Conservation (phyloP, 2,797 vertebrate genomes). For the Mormyrus proboscirostris region DNA sequence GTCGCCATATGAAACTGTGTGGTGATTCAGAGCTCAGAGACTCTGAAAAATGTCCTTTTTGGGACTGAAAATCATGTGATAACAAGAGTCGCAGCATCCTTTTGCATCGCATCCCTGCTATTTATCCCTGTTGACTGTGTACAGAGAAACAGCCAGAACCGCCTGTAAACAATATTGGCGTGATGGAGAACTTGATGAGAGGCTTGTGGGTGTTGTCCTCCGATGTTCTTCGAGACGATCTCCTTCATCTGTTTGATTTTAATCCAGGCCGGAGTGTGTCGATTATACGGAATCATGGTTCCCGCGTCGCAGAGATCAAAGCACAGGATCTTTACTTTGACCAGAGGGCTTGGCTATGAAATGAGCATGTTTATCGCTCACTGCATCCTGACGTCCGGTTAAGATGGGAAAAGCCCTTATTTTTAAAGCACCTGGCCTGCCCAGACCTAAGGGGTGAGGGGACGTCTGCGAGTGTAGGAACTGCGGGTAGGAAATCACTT, state of each 20-base stretch:
- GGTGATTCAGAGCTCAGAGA: background rate
- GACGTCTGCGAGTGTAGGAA: constrained; percentile 32
- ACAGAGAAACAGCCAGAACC: background rate
- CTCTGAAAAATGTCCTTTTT: background rate
- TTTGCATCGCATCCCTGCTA: background rate
- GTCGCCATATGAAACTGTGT: background rate
- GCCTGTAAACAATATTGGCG: background rate
- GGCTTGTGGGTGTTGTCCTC: background rate
- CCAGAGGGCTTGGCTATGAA: constrained; percentile 14
- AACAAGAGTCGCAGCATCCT: background rate
- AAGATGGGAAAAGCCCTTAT: constrained; percentile 24
- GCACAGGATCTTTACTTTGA: background rate
- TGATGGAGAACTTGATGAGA: background rate
- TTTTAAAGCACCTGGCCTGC: constrained; percentile 34
- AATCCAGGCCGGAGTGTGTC: background rate
- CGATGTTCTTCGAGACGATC: background rate
- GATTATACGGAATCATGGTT: background rate
- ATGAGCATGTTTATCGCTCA: constrained; percentile 26
- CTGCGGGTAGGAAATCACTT: constrained; percentile 43
- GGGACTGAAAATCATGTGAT: background rate
- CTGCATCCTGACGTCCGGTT: constrained; percentile 21
- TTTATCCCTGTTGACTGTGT: background rate
- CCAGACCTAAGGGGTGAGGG: constrained; percentile 40
- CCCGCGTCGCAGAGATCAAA: background rate
- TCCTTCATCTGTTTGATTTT: background rate